Evolutionary conservation across 2,797 vertebrate species (phyloP).

Genomic region (Serranus cabrilla): DNA sequence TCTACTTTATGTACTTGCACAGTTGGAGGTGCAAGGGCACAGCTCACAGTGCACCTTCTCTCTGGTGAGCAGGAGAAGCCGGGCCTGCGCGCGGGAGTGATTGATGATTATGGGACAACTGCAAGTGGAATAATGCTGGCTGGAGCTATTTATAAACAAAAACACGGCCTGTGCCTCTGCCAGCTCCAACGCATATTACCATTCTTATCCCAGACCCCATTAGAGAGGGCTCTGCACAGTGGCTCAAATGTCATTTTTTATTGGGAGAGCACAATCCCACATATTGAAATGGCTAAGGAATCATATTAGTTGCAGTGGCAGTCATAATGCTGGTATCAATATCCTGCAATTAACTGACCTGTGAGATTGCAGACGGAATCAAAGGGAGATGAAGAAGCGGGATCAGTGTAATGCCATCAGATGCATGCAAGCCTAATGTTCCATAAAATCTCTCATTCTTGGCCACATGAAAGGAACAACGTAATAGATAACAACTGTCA

Average conservation of each 20-base stretch:
- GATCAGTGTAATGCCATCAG: conserved; percentile 55
- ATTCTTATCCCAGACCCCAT: conserved; percentile 78
- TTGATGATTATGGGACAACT: conserved; percentile 87
- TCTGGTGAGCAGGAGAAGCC: conserved; percentile 67
- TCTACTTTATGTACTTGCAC: conserved; percentile 75
- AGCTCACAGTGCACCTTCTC: conserved; percentile 65
- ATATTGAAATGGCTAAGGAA: conserved; percentile 65
- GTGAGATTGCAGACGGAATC: conserved; percentile 51
- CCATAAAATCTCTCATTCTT: conserved; percentile 82
- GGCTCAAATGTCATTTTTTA: conserved; percentile 73
- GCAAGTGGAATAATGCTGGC: conserved; percentile 84
- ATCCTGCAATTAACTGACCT: conserved; percentile 74
- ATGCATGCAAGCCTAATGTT: conserved; percentile 78
- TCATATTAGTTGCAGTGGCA: conserved; percentile 61
- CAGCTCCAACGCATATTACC: conserved; percentile 75
- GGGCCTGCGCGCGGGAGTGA: conserved; percentile 71
- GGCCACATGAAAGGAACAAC: conserved; percentile 73
- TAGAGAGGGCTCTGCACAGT: conserved; percentile 67
- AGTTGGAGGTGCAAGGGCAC: conserved; percentile 77
- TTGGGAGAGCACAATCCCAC: conserved; percentile 62
- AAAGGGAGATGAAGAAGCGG: conserved; percentile 56
- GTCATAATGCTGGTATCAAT: conserved; percentile 72
- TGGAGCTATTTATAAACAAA: conserved; percentile 88
- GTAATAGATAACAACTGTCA: conserved; percentile 82
- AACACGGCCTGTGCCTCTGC: conserved; percentile 78